Evolutionary conservation across 2,113 vertebrate species (phyloP).

Genomic region (Lophura nycthemera): DNA sequence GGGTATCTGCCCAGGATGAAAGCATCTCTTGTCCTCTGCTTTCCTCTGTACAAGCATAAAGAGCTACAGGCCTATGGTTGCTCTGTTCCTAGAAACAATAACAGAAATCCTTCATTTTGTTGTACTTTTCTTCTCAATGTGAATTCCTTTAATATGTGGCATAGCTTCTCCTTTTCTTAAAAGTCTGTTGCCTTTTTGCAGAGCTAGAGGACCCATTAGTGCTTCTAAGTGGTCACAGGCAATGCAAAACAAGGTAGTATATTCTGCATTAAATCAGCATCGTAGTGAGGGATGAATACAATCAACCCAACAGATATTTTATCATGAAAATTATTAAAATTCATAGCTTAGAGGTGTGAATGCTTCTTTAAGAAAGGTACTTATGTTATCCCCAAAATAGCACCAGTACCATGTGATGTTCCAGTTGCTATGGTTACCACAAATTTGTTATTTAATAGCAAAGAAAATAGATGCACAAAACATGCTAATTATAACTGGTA

Average conservation of each 20-base stretch:
- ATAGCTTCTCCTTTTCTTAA: background rate
- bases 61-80: background rate
- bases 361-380: conserved; percentile 86
- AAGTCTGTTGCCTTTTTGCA: background rate
- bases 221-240: background rate
- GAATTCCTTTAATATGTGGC: background rate
- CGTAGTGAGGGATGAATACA: conserved; percentile 21
- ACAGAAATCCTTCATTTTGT: background rate
- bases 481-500: conserved; percentile 88
- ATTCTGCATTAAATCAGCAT: conserved; percentile 12
- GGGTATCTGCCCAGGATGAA: background rate
- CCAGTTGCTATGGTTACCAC: conserved; percentile 86
- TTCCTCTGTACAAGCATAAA: background rate
- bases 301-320: conserved; percentile 51
- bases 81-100: background rate
- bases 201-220: background rate
- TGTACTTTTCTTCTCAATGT: background rate
- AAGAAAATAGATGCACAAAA: conserved; percentile 87
- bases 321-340: conserved; percentile 72
- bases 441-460: conserved; percentile 89
- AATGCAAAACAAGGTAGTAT: background rate
- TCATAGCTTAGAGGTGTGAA: conserved; percentile 72
- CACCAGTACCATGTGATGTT: conserved; percentile 81
- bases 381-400: conserved; percentile 84
- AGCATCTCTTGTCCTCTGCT: background rate